Percentiles rank a stretch among this genome's conserved stretches.
Evolutionary conservation across 2,888 invertebrate species (phyloP).

Genomic region (Epirrhoe alternata): DNA sequence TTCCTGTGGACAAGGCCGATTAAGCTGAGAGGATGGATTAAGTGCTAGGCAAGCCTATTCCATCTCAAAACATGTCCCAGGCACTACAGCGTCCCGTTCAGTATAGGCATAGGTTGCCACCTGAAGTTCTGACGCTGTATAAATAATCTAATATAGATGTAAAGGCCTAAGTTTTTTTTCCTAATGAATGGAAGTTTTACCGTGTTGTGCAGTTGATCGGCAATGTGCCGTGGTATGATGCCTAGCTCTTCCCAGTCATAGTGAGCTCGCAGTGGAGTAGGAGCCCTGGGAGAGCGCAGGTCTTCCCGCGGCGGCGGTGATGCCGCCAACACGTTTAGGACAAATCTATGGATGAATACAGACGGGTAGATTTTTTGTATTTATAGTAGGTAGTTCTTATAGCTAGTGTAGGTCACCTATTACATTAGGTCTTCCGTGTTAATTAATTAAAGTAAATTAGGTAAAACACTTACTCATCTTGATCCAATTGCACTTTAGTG

Average conservation of each 20-base stretch:
- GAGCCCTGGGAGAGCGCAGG: slow-evolving; percentile 63
- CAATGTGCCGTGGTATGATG: slow-evolving; percentile 85
- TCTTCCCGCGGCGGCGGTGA: slow-evolving; percentile 62
- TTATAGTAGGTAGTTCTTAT: neutral
- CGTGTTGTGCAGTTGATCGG: slow-evolving; percentile 89
- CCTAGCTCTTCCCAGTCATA: slow-evolving; percentile 87
- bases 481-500: slow-evolving; percentile 70
- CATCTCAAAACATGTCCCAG: no score
- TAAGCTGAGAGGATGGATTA: no score
- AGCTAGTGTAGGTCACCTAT: neutral
- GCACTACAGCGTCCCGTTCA: no score
- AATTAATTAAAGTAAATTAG: neutral
- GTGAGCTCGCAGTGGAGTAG: slow-evolving; percentile 65
- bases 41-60: no score
- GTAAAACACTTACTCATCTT: slow-evolving; percentile 69
- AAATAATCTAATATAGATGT: no score
- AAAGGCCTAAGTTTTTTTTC: no score
- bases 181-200: slow-evolving; percentile 69
- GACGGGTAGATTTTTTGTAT: neutral
- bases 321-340: slow-evolving; percentile 71
- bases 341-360: slow-evolving; percentile 58
- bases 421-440: no score
- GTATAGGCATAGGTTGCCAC: no score
- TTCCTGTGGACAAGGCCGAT: no score
- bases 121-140: no score